Evolutionary conservation across 2,888 invertebrate species (phyloP).

Genomic region (Alcis repandata): DNA sequence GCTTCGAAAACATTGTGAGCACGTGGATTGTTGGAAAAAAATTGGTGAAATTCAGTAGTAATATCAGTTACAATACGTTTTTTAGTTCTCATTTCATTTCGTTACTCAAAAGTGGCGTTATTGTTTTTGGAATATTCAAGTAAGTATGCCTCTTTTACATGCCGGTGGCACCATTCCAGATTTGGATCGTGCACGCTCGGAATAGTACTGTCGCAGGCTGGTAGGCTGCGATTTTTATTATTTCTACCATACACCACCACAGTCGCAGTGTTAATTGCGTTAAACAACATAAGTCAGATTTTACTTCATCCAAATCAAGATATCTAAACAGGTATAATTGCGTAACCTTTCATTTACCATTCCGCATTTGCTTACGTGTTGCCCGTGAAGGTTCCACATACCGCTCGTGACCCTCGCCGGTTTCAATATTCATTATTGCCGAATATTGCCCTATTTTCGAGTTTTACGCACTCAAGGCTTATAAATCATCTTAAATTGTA

Average conservation of each 20-base stretch:
- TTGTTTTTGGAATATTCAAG: conserved; percentile 68
- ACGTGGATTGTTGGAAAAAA: conserved; percentile 87
- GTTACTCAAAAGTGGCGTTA: conserved; percentile 60
- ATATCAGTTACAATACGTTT: conserved; percentile 61
- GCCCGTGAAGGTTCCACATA: conserved; percentile 79
- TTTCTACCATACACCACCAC: conserved; percentile 23
- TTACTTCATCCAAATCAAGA: conserved; percentile 41
- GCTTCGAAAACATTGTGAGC: conserved; percentile 90
- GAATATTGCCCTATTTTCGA: conserved; percentile 18
- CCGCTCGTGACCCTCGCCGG: conserved; percentile 80
- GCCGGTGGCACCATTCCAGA: conserved; percentile 73
- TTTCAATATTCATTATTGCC: conserved; percentile 48
- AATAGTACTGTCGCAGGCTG: conserved; percentile 45
- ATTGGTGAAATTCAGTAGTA: conserved; percentile 81
- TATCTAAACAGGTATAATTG: conserved; percentile 76
- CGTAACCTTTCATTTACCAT: conserved; percentile 84
- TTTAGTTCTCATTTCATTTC: conserved; percentile 63
- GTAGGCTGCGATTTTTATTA: conserved; percentile 41
- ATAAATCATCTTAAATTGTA: neutral
- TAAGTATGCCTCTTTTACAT: conserved; percentile 67
- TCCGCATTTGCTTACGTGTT: conserved; percentile 85
- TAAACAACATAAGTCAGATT: conserved; percentile 12
- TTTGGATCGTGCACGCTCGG: conserved; percentile 64
- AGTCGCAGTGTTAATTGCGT: conserved; percentile 7
- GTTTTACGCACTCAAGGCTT: neutral